Evolutionary conservation across 92 coral and sea anemone species (phyloP).

Genomic region (Palythoa grandiflora): DNA sequence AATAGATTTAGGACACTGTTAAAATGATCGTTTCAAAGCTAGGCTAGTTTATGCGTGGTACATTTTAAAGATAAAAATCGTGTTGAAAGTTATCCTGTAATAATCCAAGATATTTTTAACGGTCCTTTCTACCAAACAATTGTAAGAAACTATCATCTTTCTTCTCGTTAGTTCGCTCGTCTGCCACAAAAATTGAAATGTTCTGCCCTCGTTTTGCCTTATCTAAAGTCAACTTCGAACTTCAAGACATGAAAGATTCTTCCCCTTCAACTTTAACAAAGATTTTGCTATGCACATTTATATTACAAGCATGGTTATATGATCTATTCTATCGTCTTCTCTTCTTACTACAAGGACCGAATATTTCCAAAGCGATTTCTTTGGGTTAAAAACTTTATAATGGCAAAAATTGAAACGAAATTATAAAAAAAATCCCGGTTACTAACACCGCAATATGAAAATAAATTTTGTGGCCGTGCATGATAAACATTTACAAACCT

Average conservation of each 20-base stretch:
- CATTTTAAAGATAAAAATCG: slow-evolving; percentile 10
- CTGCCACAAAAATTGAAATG: neutral
- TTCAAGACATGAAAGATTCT: neutral
- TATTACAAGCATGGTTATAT: slow-evolving; percentile 29
- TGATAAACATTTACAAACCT: slow-evolving; percentile 42
- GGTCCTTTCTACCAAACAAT: neutral
- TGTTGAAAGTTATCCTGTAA: neutral
- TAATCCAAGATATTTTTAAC: neutral
- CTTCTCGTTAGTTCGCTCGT: neutral
- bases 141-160: neutral
- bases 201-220: neutral
- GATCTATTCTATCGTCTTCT: neutral
- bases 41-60: slow-evolving; percentile 5
- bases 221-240: neutral
- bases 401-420: neutral
- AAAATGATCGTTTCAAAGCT: slow-evolving; percentile 15
- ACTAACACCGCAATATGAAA: slow-evolving; percentile 14
- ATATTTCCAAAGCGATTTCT: neutral
- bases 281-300: slow-evolving; percentile 12
- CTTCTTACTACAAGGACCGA: neutral
- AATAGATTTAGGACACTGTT: slow-evolving; percentile 16
- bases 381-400: slow-evolving; percentile 1
- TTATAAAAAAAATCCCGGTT: neutral
- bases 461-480: slow-evolving; percentile 36
- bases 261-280: neutral